Evolutionary conservation across 1,140 invertebrate genomes (phyloP).

Genomic region (Portunus trituberculatus): DNA sequence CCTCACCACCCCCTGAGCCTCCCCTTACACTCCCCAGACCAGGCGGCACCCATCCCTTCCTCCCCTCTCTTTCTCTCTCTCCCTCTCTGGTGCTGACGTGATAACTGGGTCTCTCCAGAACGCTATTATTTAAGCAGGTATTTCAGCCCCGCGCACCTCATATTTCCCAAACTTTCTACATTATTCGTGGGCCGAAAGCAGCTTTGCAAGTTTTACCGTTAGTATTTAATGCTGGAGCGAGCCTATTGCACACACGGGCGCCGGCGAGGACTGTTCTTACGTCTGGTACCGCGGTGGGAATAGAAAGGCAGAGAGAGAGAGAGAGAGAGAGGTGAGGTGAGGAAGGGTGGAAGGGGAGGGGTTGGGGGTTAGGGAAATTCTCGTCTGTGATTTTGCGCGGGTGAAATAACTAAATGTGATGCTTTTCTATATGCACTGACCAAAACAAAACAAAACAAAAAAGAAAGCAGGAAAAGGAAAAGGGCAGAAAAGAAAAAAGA

Average conservation of each 20-base stretch:
- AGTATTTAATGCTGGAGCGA: slow-evolving; percentile 13
- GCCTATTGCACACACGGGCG: background rate
- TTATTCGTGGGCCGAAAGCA: slow-evolving; percentile 1
- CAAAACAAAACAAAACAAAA: background rate
- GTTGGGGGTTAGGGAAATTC: background rate
- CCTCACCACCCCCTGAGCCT: background rate
- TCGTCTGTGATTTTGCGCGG: background rate
- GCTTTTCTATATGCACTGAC: background rate
- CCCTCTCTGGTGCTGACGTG: slow-evolving; percentile 20
- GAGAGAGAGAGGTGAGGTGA: background rate
- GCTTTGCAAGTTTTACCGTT: slow-evolving; percentile 22
- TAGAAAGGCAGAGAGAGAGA: background rate
- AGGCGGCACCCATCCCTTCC: background rate
- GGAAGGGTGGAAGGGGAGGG: background rate
- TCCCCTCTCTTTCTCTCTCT: background rate
- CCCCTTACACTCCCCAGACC: background rate
- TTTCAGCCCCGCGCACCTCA: background rate
- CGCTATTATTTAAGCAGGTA: slow-evolving; percentile 44
- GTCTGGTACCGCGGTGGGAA: slow-evolving; percentile 34
- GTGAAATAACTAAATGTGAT: slow-evolving; percentile 23
- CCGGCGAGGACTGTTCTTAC: background rate
- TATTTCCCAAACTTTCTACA: slow-evolving; percentile 23
- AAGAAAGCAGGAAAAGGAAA: too few species aligned
- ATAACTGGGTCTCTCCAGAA: slow-evolving; percentile 16
- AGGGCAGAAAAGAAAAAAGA: too few species aligned